Percentiles rank a stretch among this genome's conserved stretches.
Evolutionary conservation across 2,797 vertebrate species (phyloP).

Genomic region (Mycteria americana): DNA sequence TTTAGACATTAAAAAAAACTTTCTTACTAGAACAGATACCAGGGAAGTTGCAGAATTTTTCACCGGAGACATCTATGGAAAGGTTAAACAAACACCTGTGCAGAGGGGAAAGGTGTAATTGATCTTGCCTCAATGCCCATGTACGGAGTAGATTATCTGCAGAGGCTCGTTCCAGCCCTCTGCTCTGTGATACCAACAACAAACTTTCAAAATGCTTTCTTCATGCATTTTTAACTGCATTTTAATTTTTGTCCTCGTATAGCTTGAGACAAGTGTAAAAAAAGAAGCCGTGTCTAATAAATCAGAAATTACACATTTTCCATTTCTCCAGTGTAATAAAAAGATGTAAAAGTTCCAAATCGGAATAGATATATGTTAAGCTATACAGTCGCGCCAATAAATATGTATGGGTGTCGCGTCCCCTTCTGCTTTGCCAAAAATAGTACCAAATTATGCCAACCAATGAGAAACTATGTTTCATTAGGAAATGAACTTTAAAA

Average conservation of each 20-base stretch:
- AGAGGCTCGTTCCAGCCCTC: background rate
- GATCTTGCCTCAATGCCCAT: constrained; percentile 1
- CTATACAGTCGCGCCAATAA: constrained; percentile 14
- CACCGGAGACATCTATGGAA: background rate
- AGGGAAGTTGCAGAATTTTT: constrained; percentile 7
- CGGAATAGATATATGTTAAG: background rate
- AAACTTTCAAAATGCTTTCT: constrained; percentile 20
- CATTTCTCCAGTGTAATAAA: background rate
- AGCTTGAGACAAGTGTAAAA: constrained; percentile 9
- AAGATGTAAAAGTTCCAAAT: constrained; percentile 13
- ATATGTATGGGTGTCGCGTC: constrained; percentile 58
- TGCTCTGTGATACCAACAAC: background rate
- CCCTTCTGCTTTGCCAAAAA: constrained; percentile 59
- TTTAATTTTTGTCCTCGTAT: constrained; percentile 15
- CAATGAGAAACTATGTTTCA: constrained; percentile 52
- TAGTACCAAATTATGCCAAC: constrained; percentile 63
- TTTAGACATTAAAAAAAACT: constrained; percentile 17
- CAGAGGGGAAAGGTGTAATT: constrained; percentile 22
- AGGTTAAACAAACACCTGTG: constrained; percentile 59
- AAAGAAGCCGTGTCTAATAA: background rate
- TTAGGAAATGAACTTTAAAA: constrained; percentile 69
- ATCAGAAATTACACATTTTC: constrained; percentile 27
- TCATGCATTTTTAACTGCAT: constrained; percentile 54
- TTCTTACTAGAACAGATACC: background rate
- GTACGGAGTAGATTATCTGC: background rate